A percentile compares a stretch with the other conserved stretches of the same genome.
These are phyloP conservation scores for Nanorana parkeri DNA, from an alignment of 2,113 vertebrate genomes.

Conservation along the genomic window DNA sequence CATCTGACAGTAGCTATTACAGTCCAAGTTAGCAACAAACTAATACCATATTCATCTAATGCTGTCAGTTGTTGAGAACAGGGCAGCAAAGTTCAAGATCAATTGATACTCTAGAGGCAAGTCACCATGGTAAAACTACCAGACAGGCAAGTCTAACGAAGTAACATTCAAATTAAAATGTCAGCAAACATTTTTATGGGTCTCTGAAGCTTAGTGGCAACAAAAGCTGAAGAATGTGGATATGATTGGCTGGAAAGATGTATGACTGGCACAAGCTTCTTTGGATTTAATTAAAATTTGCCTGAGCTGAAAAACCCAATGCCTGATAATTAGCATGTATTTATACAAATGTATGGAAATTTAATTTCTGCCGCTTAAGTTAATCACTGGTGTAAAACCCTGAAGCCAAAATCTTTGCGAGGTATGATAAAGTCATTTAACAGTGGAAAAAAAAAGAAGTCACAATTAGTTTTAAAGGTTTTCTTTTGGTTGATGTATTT, in stretches of 20 bases:
- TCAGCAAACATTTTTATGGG: constrained; percentile 28
- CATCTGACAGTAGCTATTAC: constrained; percentile 6
- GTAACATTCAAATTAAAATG: constrained; percentile 46
- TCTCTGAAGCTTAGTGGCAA: constrained; percentile 23
- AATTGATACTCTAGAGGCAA: constrained; percentile 35
- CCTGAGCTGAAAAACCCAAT: constrained; percentile 9
- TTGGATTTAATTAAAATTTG: constrained; percentile 43
- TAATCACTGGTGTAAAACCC: constrained; percentile 46
- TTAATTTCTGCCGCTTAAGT: constrained; percentile 41
- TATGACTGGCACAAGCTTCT: constrained; percentile 22
- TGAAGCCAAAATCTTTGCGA: constrained; percentile 39
- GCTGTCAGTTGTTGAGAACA: constrained; percentile 11
- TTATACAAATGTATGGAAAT: constrained; percentile 55
- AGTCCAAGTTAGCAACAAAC: neutral
- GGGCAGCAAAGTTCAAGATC: constrained; percentile 27
- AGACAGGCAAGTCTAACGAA: constrained; percentile 23
- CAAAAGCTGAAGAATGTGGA: neutral
- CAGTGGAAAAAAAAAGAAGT: constrained; percentile 25
- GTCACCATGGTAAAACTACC: constrained; percentile 32
- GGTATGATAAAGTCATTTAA: constrained; percentile 45
- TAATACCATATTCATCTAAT: constrained; percentile 16
- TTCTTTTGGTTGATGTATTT: constrained; percentile 26
- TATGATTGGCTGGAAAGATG: constrained; percentile 32
- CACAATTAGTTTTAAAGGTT: constrained; percentile 27
- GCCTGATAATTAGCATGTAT: constrained; percentile 36